A percentile compares a stretch with the other conserved stretches of the same genome.
phyloP scores from a whole-genome alignment of 2,113 vertebrate genomes.

The Noturus placidus region DNA sequence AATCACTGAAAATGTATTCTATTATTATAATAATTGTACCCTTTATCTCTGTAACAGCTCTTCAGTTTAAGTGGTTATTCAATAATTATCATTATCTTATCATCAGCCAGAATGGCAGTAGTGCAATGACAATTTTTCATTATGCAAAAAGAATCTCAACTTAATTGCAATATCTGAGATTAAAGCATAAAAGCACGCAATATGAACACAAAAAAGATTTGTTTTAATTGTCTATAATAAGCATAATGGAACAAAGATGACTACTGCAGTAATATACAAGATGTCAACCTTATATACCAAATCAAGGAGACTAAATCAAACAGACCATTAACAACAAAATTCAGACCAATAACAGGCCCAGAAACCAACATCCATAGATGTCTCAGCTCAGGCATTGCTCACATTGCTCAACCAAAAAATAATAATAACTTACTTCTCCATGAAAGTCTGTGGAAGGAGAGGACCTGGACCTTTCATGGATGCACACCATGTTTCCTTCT shows the following conservation, averaged over 20 bases:
- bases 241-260: neutral
- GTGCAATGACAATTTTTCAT: neutral
- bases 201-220: neutral
- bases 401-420: neutral
- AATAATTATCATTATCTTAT: neutral
- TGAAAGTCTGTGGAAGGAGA: constrained; percentile 87
- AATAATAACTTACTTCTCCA: constrained; percentile 71
- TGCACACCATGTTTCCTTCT: constrained; percentile 64
- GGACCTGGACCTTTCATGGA: constrained; percentile 85
- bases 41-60: neutral
- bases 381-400: neutral
- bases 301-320: neutral
- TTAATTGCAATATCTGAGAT: neutral
- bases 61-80: neutral
- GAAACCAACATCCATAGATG: neutral
- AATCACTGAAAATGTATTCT: neutral
- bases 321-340: neutral
- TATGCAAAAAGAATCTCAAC: neutral
- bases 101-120: neutral
- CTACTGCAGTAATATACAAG: neutral
- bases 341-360: constrained; percentile 42
- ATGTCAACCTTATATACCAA: neutral
- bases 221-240: neutral
- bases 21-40: neutral
- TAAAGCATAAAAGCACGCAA: neutral